These are phyloP conservation scores for Thereuonema tuberculata DNA, from an alignment of 1,140 invertebrate species.

Conservation along the genomic window DNA sequence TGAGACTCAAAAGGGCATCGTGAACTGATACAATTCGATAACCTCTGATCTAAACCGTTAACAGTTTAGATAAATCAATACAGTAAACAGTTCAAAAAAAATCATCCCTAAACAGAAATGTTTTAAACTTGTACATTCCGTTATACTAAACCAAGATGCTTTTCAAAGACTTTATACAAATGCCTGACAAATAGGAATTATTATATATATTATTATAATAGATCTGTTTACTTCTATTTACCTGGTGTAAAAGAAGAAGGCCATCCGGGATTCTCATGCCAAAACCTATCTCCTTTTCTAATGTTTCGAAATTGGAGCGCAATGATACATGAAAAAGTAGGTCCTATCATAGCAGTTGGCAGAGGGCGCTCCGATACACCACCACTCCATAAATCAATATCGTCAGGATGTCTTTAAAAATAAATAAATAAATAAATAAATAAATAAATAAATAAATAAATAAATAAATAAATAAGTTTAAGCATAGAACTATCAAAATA, in stretches of 20 bases:
- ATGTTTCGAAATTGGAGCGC: constrained; percentile 31
- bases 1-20: no score
- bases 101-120: no score
- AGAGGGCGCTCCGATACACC: constrained; percentile 29
- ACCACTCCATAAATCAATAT: constrained; percentile 25
- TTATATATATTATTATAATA: not conserved
- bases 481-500: not conserved
- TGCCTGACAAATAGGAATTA: not conserved
- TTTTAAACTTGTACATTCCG: no score
- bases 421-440: constrained; percentile 1
- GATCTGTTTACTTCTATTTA: constrained; percentile 13
- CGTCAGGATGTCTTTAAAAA: constrained; percentile 14
- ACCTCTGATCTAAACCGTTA: no score
- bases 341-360: constrained; percentile 29
- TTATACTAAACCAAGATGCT: no score
- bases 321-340: constrained; percentile 38
- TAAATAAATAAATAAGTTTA: no score
- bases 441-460: not conserved
- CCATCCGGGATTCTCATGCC: constrained; percentile 18
- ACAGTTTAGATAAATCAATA: no score
- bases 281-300: constrained; percentile 25
- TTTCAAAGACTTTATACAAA: not conserved
- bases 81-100: no score
- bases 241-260: constrained; percentile 26
- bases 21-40: no score